Percentiles rank a stretch among this genome's conserved stretches.
Evolutionary conservation across 92 coral and sea anemone species (phyloP).

Genomic region (Epizoanthus ramosus): DNA sequence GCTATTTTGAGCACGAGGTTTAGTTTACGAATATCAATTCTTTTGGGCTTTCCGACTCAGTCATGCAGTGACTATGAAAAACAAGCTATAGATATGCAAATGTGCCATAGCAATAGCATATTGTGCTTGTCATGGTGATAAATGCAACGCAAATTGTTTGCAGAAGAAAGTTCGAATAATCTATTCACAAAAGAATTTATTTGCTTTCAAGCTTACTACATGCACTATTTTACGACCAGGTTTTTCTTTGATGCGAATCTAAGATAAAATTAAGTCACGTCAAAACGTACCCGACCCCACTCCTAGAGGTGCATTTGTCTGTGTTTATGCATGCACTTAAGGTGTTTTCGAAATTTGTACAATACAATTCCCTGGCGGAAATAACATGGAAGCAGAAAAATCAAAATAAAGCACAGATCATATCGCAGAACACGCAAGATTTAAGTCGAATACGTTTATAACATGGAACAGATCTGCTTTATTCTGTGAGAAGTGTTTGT

Average conservation of each 20-base stretch:
- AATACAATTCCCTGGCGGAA: neutral
- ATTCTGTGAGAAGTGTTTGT: too few relatives aligned
- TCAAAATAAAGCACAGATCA: neutral
- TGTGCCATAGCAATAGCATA: conserved; percentile 21
- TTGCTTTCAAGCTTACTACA: conserved; percentile 9
- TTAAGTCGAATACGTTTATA: neutral
- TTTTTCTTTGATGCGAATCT: neutral
- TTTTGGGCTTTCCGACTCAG: conserved; percentile 24
- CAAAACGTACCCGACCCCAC: neutral
- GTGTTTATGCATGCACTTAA: neutral
- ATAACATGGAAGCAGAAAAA: neutral
- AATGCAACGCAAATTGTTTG: conserved; percentile 42
- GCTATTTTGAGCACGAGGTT: conserved; percentile 44
- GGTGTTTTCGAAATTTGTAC: neutral
- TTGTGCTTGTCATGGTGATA: conserved; percentile 35
- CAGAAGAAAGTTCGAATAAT: conserved; percentile 37
- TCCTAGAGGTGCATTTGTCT: neutral
- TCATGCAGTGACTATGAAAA: conserved; percentile 24
- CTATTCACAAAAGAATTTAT: conserved; percentile 24
- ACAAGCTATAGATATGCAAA: conserved; percentile 40
- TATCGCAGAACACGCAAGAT: neutral
- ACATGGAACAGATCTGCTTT: neutral
- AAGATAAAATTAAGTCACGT: conserved; percentile 21
- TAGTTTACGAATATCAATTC: conserved; percentile 28
- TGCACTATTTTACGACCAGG: neutral